Percentiles rank a stretch among this genome's conserved stretches.
Conservation (phyloP, 2,113 vertebrate species). For the Mus pahari region DNA sequence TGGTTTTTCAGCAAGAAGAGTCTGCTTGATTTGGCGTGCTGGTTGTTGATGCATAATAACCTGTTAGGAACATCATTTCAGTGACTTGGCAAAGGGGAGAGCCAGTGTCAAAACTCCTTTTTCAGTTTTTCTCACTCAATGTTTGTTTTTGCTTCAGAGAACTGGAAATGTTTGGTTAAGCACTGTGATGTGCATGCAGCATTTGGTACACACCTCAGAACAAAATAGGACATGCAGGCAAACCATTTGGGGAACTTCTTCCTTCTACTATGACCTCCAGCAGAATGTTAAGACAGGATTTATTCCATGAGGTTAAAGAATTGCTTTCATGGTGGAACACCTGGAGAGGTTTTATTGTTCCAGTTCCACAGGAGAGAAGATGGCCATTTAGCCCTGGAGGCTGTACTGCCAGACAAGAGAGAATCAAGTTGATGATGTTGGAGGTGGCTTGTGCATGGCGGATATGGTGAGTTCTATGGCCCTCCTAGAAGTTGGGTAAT, state of each 20-base stretch:
- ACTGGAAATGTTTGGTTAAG: constrained; percentile 21
- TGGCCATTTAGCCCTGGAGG: fast-evolving
- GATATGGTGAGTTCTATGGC: background rate
- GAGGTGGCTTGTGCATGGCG: background rate
- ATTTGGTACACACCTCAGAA: background rate
- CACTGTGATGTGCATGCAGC: fast-evolving
- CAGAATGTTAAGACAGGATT: background rate
- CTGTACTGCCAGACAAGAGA: background rate
- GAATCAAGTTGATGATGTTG: background rate
- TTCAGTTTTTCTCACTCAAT: constrained; percentile 60
- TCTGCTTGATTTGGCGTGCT: constrained; percentile 49
- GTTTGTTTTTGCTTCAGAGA: constrained; percentile 58
- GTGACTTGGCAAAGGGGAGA: constrained; percentile 41
- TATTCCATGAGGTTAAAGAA: background rate
- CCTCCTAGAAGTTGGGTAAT: background rate
- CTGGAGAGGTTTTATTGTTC: background rate
- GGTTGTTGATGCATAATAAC: constrained; percentile 25
- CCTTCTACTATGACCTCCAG: background rate
- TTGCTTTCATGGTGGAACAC: background rate
- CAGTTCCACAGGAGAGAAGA: background rate
- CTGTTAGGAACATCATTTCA: constrained; percentile 3
- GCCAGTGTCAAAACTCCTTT: constrained; percentile 25
- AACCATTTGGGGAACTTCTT: background rate
- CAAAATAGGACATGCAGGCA: background rate
- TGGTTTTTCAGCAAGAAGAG: constrained; percentile 61